Evolutionary conservation across 1,140 invertebrate genomes (phyloP).

Genomic region (Hyles vespertilio): DNA sequence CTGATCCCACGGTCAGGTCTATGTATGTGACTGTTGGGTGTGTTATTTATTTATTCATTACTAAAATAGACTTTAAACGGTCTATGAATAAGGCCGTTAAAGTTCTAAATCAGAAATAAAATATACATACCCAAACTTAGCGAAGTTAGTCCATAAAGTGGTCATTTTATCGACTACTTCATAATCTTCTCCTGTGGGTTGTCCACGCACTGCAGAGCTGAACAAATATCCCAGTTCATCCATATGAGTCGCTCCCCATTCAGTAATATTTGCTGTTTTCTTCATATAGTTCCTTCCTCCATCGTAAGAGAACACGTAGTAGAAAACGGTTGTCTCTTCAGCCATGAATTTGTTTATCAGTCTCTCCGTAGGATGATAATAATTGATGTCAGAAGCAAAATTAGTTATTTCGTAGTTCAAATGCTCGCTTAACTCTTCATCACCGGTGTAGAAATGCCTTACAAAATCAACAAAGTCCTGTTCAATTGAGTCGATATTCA

Average conservation of each 20-base stretch:
- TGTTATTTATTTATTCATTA: no score
- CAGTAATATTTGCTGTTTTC: constrained; percentile 9
- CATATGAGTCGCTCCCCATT: constrained; percentile 22
- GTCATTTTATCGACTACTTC: constrained; percentile 30
- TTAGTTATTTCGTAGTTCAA: constrained; percentile 14
- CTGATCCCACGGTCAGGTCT: no score
- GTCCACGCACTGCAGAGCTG: constrained; percentile 10
- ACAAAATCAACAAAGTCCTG: constrained; percentile 19
- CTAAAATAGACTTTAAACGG: no score
- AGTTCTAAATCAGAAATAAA: constrained; percentile 6
- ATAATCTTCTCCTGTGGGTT: constrained; percentile 18
- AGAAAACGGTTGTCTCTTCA: constrained; percentile 23
- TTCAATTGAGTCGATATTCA: constrained; percentile 19
- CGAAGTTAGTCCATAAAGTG: constrained; percentile 37
- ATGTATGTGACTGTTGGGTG: no score
- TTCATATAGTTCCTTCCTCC: constrained; percentile 27
- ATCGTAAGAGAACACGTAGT: constrained; percentile 33
- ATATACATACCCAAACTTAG: constrained; percentile 35
- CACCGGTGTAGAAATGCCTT: constrained; percentile 31
- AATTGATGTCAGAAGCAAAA: constrained; percentile 27
- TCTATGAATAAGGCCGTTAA: no score
- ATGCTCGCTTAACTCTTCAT: constrained; percentile 15
- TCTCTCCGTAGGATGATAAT: constrained; percentile 28
- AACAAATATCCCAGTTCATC: constrained; percentile 38
- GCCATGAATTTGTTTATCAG: constrained; percentile 18